Evolutionary conservation across 2,113 vertebrate genomes (phyloP).

Genomic region (Crotalus horridus): DNA sequence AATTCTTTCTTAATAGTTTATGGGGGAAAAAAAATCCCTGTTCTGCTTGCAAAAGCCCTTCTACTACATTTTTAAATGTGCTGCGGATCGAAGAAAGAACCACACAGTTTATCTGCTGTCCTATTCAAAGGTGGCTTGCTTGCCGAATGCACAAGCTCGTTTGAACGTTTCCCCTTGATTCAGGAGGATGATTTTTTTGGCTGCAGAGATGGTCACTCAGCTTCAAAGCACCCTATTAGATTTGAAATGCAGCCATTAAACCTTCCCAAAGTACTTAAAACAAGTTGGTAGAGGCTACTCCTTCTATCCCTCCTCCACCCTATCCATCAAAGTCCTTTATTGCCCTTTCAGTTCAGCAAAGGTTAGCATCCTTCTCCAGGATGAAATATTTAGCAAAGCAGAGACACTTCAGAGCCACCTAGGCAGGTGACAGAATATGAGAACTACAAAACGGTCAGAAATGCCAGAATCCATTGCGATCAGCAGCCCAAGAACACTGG

Average conservation of each 20-base stretch:
- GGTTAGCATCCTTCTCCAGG: slow-evolving; percentile 60
- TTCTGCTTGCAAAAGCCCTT: background rate
- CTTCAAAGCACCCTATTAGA: background rate
- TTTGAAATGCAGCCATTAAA: background rate
- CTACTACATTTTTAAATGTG: background rate
- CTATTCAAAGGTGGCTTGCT: background rate
- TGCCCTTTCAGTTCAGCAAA: slow-evolving; percentile 64
- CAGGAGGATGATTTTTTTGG: too few relatives aligned
- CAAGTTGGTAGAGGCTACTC: slow-evolving; percentile 8
- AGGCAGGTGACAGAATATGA: slow-evolving; percentile 58
- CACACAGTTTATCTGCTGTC: background rate
- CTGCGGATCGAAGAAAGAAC: background rate
- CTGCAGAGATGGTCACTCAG: too few relatives aligned
- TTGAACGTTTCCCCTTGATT: background rate
- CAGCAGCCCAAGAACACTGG: slow-evolving; percentile 61
- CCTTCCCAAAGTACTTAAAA: slow-evolving; percentile 24
- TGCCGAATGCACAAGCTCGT: background rate
- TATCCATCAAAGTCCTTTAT: slow-evolving; percentile 53
- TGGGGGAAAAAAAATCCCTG: background rate
- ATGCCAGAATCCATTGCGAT: slow-evolving; percentile 75
- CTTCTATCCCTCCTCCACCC: slow-evolving; percentile 21
- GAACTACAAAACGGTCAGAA: slow-evolving; percentile 76
- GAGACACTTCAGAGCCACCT: slow-evolving; percentile 64
- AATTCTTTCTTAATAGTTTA: background rate
- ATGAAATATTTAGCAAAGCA: slow-evolving; percentile 66